These are phyloP conservation scores for Todus mexicanus DNA, from an alignment of 2,797 vertebrate species.

Conservation along the genomic window DNA sequence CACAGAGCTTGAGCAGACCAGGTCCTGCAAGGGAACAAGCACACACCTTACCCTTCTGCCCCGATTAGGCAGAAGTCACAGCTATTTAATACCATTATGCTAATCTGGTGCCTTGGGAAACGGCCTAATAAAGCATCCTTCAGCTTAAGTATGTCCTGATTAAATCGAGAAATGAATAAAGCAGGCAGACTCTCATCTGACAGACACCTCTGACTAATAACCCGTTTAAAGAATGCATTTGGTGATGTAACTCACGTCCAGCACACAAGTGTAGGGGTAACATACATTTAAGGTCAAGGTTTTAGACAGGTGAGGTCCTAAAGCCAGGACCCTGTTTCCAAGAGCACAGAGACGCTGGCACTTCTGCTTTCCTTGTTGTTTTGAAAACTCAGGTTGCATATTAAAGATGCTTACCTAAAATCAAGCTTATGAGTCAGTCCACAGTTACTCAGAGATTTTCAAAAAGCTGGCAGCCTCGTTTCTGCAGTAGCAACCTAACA, in stretches of 20 bases:
- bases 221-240: background rate
- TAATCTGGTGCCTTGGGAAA: slow-evolving; percentile 1
- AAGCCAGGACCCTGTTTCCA: background rate
- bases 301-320: background rate
- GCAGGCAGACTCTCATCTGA: background rate
- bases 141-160: slow-evolving; percentile 1
- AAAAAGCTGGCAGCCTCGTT: background rate
- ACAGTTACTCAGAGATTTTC: background rate
- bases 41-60: background rate
- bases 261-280: background rate
- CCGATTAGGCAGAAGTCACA: background rate
- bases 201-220: background rate
- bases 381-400: background rate
- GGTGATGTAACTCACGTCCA: background rate
- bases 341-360: background rate
- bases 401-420: background rate
- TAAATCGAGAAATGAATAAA: background rate
- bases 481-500: background rate
- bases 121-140: background rate
- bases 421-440: background rate
- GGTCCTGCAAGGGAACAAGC: slow-evolving; percentile 72
- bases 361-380: background rate
- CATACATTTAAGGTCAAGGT: background rate
- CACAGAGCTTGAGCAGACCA: slow-evolving; percentile 77
- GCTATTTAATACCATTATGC: background rate